Conservation (phyloP, 2,888 invertebrate genomes). For the Serripes groenlandicus region DNA sequence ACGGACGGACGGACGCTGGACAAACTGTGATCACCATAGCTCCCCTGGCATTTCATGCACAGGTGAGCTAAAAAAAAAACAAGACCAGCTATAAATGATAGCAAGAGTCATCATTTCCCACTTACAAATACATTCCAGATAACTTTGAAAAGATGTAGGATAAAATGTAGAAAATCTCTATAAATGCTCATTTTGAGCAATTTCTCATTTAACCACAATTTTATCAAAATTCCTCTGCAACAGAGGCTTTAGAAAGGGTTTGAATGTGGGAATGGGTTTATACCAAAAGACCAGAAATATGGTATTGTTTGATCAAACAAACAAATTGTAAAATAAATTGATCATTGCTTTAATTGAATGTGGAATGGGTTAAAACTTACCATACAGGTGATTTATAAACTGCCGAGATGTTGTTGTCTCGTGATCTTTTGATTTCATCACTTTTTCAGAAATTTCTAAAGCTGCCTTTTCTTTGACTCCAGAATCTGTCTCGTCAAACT, state of each 20-base stretch:
- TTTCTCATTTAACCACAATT: neutral
- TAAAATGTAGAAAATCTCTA: neutral
- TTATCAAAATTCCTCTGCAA: neutral
- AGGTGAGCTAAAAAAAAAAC: too few relatives aligned
- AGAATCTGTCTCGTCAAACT: constrained; percentile 17
- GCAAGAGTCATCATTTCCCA: too few relatives aligned
- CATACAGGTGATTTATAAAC: constrained; percentile 67
- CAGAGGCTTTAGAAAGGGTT: neutral
- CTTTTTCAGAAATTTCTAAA: constrained; percentile 63
- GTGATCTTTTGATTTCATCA: neutral
- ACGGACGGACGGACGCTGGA: too few relatives aligned
- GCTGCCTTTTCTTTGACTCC: constrained; percentile 66
- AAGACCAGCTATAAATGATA: too few relatives aligned
- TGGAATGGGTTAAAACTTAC: too few relatives aligned
- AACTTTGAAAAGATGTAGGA: neutral
- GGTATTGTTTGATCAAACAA: too few relatives aligned
- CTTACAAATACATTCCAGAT: too few relatives aligned
- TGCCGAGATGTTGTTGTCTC: constrained; percentile 4
- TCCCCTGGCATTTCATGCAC: too few relatives aligned
- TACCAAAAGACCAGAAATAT: too few relatives aligned
- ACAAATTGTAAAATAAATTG: too few relatives aligned
- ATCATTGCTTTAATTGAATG: too few relatives aligned
- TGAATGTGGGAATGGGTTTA: neutral
- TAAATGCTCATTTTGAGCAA: neutral
- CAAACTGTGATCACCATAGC: too few relatives aligned